Conservation (phyloP, 2,797 vertebrate species). For the Cossypha niveicapilla region DNA sequence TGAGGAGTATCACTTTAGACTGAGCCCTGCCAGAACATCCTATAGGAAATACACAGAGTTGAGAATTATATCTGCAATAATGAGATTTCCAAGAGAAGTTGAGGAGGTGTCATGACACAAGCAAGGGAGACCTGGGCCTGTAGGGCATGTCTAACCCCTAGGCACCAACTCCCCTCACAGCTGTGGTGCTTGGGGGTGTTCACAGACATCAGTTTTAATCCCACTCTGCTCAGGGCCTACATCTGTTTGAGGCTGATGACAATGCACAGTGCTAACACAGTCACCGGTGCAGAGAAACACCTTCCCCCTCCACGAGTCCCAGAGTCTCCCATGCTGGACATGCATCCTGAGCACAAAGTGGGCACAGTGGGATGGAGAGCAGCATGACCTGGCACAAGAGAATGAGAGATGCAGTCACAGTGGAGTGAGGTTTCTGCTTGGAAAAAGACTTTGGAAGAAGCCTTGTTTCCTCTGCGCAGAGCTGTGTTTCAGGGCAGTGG, state of each 20-base stretch:
- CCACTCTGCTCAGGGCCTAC: background rate
- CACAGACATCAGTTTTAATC: background rate
- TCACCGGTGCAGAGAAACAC: background rate
- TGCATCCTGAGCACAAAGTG: fast-evolving
- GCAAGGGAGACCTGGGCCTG: background rate
- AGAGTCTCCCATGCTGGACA: too few relatives aligned
- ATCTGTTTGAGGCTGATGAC: background rate
- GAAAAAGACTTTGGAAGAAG: background rate
- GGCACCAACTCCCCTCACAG: background rate
- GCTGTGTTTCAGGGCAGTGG: background rate
- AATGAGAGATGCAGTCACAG: background rate
- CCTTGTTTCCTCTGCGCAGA: background rate
- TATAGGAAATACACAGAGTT: background rate
- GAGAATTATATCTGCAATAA: background rate
- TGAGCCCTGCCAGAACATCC: background rate
- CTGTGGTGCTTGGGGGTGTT: background rate
- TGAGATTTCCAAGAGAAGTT: background rate
- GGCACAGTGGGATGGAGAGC: fast-evolving
- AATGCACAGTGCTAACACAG: background rate
- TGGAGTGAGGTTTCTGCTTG: background rate
- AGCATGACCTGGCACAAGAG: background rate
- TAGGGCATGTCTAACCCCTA: background rate
- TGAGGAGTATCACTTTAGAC: fast-evolving
- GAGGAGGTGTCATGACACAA: too few relatives aligned
- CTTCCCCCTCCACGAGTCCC: background rate